Base-by-base conservation (phyloP, 37 sponge, comb jelly and placozoan species). In the Halichondria panicea region DNA sequence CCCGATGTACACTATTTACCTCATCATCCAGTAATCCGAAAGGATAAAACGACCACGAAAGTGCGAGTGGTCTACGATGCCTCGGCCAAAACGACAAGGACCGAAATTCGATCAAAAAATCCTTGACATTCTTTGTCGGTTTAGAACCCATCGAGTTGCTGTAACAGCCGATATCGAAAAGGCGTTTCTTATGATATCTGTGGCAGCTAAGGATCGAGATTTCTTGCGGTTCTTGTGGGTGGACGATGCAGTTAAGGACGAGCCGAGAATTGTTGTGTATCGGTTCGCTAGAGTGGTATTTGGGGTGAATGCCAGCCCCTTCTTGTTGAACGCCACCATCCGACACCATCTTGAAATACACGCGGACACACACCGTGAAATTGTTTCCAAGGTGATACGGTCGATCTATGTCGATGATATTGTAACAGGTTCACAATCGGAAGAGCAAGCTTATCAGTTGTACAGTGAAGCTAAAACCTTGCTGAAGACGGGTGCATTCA, bases 61-160 rank as follows among this genome's bases (percentile, higher is more conserved):
- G 12, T 74, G 40, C 43, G 74, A 34, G 42, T 74, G 42, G 74
- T 74, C 21, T 74, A 78, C 36, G 78, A 66, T 52, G 55, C 68
- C 45, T 44, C 52, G 25, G 65, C 65, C 11, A 31, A 33, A 12
- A 42, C 15, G 8, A 9, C 32, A 52, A 31, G 65, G 66, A 30
- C 65, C 65, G 4, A 76, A 76, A 53, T 76, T 76, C 35, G 66
- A 64, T 15, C 77, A 76, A 53, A 76, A 43, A 54, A 76, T 76
- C 37, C 21, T 76, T 13, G 77, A 76, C 77, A 76, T 76, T 8
- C 37, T 76, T 21, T 18, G 11, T 2, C 52, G 66, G 24, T 76
- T 76, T 46, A 52, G 65, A 32, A 33, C 33, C 1, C 66, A 76
- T 54, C 53, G 56, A 46, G 37, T 76, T 63, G 66, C 77, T 4